Evolutionary conservation across 2,113 vertebrate species (phyloP), one percentile per base, ranked within the genome.

Genomic region (pig (Sus scrofa)): DNA sequence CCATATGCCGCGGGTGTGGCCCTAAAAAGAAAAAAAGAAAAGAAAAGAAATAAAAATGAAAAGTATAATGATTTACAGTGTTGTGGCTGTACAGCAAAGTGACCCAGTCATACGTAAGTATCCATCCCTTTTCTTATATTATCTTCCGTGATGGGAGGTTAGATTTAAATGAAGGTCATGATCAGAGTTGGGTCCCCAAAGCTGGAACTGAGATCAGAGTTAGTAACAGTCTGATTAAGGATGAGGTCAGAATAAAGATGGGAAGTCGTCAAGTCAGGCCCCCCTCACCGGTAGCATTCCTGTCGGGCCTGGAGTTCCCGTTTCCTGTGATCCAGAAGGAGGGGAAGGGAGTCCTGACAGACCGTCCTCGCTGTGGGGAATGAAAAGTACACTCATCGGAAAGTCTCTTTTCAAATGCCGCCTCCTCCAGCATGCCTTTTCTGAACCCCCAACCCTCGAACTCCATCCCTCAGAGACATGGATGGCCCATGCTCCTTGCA

Each of bases 251-350:
- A 86, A 87, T 85, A 68, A 68, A 34, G 44, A 58, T 4, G 26
- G 18, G 5, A 30, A 54, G 62, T 78, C 83, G 27, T 63, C 19
- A 20, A 71, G 32, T 37, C 18, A 85, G 15, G 52, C 34, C 7
- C 2, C 9, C 30, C 96, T 98, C 68, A 98, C 98, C 98, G 84
- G 37, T 97, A 98, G 84, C 95, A 95, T 34, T 97, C 83, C 8
- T 98, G 97, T 9, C 97, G 82, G 7, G 92, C 93, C 70, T 68
- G 96, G 52, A 98, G 92, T 34, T 98, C 97, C 56, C 88, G 93
- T 32, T 71, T 95, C 50, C 98, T 96, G 87, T 98, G 98, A 24
- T 98, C 96, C 97, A 98, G 63, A 27, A 98, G 97, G 26, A 98
- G 67, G 4, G 97, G 96, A 6, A 95, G 87, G 13, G 86, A 93